Evolutionary conservation across 2,888 invertebrate species (phyloP), one percentile per base, ranked within the genome.

Genomic region (Boloria euphrosyne): DNA sequence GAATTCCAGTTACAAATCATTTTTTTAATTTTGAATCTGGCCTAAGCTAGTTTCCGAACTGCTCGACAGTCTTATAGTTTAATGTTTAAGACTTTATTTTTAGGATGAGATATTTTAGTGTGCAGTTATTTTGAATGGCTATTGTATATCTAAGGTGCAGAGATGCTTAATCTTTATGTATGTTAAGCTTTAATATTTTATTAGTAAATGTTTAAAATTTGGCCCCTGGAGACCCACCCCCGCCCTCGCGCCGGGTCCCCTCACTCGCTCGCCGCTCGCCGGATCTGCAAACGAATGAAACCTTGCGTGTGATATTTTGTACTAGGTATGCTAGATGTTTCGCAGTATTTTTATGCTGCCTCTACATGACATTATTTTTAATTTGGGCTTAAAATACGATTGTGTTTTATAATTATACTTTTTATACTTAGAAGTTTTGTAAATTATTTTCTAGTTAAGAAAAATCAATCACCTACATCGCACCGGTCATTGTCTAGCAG

Each of bases 121-220:
- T 87, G 90, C 92, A 89, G 91, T 92, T 92, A 92, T 90, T 92
- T 91, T 90, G 84, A 87, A 91, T 88, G 91, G 90, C 92, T 92
- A 92, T 91, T 91, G 87, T 91, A 88, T 90, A 88, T 86, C 78
- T 90, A 90, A 91, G 92, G 89, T 90, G 91, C 92, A 91, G 91
- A 92, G 84, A 92, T 91, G 92, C 92, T 92, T 91, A 90, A 90
- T 90, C 90, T 92, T 92, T 92, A 92, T 92, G 89, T 92, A 92
- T 92, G 92, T 92, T 92, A 92, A 92, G 91, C 92, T 92, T 91
- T 92, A 91, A 92, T 91, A 92, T 92, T 92, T 92, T 92, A 92
- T 92, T 92, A 92, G 89, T 91, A 86, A 91, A 92, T 92, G 89
- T 91, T 89, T 90, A 89, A 87, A 85, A 85, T 84, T 87, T 80